Evolutionary conservation across 2,113 vertebrate species (phyloP).

Genomic region (Myrmecophaga tridactyla): DNA sequence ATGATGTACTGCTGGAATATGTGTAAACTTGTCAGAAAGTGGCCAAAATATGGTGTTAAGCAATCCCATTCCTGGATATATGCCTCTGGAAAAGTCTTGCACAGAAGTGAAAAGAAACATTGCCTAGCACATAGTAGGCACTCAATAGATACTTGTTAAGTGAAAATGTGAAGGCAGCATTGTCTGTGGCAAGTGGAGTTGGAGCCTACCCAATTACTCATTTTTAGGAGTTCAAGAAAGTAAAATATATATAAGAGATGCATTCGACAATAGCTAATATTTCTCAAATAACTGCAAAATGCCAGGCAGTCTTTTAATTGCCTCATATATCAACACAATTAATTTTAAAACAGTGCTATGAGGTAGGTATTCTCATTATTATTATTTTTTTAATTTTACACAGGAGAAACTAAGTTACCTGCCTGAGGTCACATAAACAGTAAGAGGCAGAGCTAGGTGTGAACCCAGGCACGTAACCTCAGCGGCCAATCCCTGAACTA

Average conservation of each 20-base stretch:
- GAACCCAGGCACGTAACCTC: neutral
- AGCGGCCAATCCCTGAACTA: neutral
- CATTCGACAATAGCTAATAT: neutral
- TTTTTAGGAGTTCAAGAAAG: neutral
- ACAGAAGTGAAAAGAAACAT: neutral
- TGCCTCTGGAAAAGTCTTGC: neutral
- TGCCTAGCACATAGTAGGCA: neutral
- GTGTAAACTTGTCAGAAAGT: neutral
- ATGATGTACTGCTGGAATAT: fast-evolving
- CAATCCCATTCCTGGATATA: neutral
- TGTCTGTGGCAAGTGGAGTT: neutral
- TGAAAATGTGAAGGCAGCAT: neutral
- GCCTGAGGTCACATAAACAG: neutral
- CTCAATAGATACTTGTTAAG: neutral
- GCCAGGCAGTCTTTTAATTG: neutral
- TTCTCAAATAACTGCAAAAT: neutral
- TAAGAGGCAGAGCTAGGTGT: neutral
- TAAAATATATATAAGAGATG: neutral
- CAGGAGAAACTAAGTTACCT: neutral
- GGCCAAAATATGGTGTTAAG: neutral
- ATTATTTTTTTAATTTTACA: neutral
- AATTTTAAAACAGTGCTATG: neutral
- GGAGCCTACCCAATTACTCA: neutral
- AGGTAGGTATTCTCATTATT: neutral
- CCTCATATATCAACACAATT: neutral